Percentiles rank a stretch among this genome's conserved stretches.
phyloP scores from a whole-genome alignment of 2,797 vertebrate genomes.

The Sebastes hubbsi region DNA sequence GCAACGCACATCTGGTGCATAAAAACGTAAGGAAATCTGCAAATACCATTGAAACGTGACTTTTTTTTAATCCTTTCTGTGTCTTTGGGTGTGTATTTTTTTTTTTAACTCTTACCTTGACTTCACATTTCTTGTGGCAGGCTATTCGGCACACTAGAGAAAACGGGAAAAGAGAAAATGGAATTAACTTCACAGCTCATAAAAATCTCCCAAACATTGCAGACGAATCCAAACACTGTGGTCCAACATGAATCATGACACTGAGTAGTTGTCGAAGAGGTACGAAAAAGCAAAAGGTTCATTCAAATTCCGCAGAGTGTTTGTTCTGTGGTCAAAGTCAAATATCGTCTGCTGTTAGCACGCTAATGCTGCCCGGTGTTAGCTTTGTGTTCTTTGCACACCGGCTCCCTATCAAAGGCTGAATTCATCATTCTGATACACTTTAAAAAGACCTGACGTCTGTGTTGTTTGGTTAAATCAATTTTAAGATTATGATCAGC shows the following conservation, averaged over 20 bases:
- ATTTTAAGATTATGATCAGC: neutral
- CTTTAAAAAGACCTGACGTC: neutral
- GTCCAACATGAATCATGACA: constrained; percentile 26
- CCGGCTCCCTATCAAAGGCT: constrained; percentile 11
- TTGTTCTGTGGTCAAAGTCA: constrained; percentile 66
- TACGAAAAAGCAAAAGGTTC: constrained; percentile 37
- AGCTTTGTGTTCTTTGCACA: constrained; percentile 16
- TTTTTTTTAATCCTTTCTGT: neutral
- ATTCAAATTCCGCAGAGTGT: constrained; percentile 52
- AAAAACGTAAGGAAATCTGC: neutral
- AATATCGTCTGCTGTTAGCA: constrained; percentile 51
- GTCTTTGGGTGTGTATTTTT: neutral
- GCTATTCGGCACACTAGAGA: constrained; percentile 88
- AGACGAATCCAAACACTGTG: constrained; percentile 12
- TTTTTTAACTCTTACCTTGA: constrained; percentile 87
- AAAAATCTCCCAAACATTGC: constrained; percentile 31
- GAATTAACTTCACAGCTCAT: constrained; percentile 37
- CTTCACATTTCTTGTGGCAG: constrained; percentile 95
- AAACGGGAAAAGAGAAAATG: constrained; percentile 33
- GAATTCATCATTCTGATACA: neutral
- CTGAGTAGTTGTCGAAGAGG: constrained; percentile 31
- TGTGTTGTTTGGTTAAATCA: neutral
- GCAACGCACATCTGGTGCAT: neutral
- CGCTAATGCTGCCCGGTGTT: constrained; percentile 31
- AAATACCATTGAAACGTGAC: neutral